Conservation (phyloP, 1,140 invertebrate species). For the Pseudomyrmex pallidus region DNA sequence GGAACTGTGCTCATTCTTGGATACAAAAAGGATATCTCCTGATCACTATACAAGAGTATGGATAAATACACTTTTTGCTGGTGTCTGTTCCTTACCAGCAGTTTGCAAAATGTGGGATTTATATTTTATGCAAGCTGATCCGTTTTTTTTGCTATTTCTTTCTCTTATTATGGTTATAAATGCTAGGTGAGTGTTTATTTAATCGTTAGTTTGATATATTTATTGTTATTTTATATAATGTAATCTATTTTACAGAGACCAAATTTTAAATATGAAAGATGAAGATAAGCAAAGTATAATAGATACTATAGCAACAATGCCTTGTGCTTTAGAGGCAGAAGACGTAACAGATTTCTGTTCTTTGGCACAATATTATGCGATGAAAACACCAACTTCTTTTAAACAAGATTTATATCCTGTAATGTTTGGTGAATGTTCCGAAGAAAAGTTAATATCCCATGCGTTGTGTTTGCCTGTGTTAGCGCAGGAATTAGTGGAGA, state of each 20-base stretch:
- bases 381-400: constrained; percentile 97
- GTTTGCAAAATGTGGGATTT: constrained; percentile 98
- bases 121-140: constrained; percentile 98
- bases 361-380: constrained; percentile 96
- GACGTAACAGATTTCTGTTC: constrained; percentile 99
- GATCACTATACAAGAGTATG: constrained; percentile 96
- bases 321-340: constrained; percentile 93
- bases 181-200: constrained; percentile 88
- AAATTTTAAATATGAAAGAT: constrained; percentile 92
- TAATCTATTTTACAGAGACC: constrained; percentile 87
- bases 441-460: constrained; percentile 89
- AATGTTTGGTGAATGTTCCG: constrained; percentile 86
- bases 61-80: constrained; percentile 96
- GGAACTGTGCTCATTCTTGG: constrained; percentile 97
- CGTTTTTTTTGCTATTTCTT: constrained; percentile 98
- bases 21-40: constrained; percentile 97
- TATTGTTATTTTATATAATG: constrained; percentile 14
- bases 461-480: constrained; percentile 97
- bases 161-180: constrained; percentile 98
- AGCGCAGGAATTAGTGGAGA: constrained; percentile 93
- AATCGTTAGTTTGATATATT: constrained; percentile 27
- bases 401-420: constrained; percentile 89
- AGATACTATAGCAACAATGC: constrained; percentile 91
- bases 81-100: constrained; percentile 93
- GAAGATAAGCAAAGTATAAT: constrained; percentile 90